Conservation (phyloP, 2,888 invertebrate genomes). For the Mycalesis mineus region DNA sequence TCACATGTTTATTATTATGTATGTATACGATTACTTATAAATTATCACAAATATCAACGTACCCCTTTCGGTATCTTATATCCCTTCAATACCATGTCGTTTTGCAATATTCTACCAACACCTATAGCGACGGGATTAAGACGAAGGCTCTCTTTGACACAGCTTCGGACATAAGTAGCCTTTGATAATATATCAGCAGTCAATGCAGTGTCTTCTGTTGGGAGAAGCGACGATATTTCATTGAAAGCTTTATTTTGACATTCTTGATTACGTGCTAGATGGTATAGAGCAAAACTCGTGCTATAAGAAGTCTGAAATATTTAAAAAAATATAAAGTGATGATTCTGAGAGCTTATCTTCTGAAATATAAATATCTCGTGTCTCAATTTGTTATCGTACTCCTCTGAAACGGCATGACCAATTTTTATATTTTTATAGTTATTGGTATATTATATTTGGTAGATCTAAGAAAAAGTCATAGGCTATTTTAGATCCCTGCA, state of each 20-base stretch:
- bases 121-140: conserved; percentile 91
- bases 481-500: too few relatives aligned
- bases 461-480: too few relatives aligned
- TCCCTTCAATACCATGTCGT: conserved; percentile 83
- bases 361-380: too few relatives aligned
- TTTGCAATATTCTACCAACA: conserved; percentile 85
- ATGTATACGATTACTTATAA: too few relatives aligned
- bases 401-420: too few relatives aligned
- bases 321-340: too few relatives aligned
- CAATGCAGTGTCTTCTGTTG: conserved; percentile 66
- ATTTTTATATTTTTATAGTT: too few relatives aligned
- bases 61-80: conserved; percentile 88
- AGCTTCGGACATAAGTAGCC: conserved; percentile 86
- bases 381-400: too few relatives aligned
- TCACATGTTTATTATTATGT: too few relatives aligned
- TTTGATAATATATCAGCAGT: conserved; percentile 77
- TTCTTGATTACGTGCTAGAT: conserved; percentile 83
- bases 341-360: too few relatives aligned
- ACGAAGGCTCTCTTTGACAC: conserved; percentile 90
- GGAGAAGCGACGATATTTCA: conserved; percentile 80
- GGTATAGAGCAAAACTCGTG: conserved; percentile 87
- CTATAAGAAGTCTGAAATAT: conserved; percentile 85
- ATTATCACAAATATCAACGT: too few relatives aligned
- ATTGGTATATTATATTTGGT: too few relatives aligned
- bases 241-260: conserved; percentile 82